Base-by-base conservation (phyloP, 1,140 invertebrate genomes). In the Mamestra configurata region DNA sequence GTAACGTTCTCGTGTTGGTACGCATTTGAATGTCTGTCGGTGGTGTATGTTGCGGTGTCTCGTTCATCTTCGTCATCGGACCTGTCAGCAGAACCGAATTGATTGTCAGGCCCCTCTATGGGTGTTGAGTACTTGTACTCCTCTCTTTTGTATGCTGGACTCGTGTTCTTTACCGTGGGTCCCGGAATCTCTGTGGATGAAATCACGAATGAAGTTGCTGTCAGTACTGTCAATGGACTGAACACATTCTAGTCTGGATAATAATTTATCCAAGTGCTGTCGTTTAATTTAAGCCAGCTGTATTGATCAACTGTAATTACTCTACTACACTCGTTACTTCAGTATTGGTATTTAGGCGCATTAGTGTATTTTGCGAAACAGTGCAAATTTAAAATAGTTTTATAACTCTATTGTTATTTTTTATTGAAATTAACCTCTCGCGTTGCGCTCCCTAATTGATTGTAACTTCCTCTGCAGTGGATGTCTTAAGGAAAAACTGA, bases 21-120 rank as follows among this genome's bases (percentile, higher is more conserved):
- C 31, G 71, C 20, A 55, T 57, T 77, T 81, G 18, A 66, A 55
- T 79, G 49, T 70, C 68, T 68, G 51, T 86, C 82, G 35, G 85
- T 71, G 13, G 76, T 59, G 27, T 92, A 88, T 6, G 81, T 86
- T 5, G 75, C 76, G 5, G 82, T 51, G 73, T 92, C 90, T 8
- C 55, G 87, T 22, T 94, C 92, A 35, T 95, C 93, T 88, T 95
- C 93, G 71, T 94, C 93, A 31, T 95, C 93, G 18, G 91, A 88
- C 15, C 86, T 86, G 24, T 95, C 93, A 7, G 92, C 93, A 3
- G 92, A 93, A 0, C 92, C 93, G 53, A 92, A 94, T 61, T 95
- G 91, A 73, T 95, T 91, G 66, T 93, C 93, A 8, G 90, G 90
- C 0, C 90, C 91, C 84, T 94, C 92, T 43, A 93, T 86, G 1